These are phyloP conservation scores for Pemphigus obesinymphae DNA, from an alignment of 1,140 invertebrate species.

Conservation along the genomic window DNA sequence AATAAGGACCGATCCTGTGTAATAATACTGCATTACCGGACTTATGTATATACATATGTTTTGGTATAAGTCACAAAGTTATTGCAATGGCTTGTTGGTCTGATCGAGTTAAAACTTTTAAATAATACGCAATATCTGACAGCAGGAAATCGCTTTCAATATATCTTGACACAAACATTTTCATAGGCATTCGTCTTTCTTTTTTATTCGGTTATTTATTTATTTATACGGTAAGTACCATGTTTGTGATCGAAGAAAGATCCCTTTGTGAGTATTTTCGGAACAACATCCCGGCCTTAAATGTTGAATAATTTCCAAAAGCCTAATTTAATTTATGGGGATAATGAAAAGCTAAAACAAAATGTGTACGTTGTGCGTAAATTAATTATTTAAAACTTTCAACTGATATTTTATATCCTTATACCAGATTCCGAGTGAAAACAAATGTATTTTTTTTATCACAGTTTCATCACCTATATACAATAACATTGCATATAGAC, in stretches of 20 bases:
- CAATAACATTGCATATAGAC: neutral
- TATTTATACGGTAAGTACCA: neutral
- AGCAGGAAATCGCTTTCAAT: neutral
- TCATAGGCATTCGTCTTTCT: neutral
- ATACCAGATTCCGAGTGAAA: neutral
- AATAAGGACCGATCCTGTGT: neutral
- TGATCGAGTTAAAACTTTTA: neutral
- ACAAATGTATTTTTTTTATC: neutral
- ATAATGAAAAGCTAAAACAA: neutral
- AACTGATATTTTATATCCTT: slow-evolving; percentile 2
- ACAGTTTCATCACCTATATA: neutral
- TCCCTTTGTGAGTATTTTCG: neutral
- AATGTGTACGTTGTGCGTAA: neutral
- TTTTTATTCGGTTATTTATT: neutral
- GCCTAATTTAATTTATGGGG: slow-evolving; percentile 6
- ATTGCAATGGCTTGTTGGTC: neutral
- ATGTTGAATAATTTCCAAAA: neutral
- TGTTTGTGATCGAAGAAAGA: neutral
- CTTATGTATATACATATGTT: neutral
- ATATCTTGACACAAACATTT: neutral
- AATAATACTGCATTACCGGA: neutral
- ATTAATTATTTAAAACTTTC: slow-evolving; percentile 3
- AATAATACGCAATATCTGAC: neutral
- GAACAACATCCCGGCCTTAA: neutral
- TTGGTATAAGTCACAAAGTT: neutral